phyloP scores from a whole-genome alignment of 1,140 invertebrate genomes.

The fruit fly (Drosophila melanogaster) region DNA sequence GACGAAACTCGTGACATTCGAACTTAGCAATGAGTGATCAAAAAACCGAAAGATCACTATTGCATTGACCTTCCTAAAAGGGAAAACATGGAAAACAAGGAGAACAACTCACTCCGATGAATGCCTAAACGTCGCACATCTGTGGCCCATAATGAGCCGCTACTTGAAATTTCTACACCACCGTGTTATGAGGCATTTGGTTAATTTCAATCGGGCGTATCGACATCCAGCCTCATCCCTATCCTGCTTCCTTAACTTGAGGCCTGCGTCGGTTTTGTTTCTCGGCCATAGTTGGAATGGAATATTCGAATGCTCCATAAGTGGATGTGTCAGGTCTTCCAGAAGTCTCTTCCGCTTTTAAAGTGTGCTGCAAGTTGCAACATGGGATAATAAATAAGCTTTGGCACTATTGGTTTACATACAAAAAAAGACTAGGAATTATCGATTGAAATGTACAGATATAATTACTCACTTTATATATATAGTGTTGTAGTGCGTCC shows the following conservation, averaged over 20 bases:
- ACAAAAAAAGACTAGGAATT: too few relatives aligned
- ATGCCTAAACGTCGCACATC: conserved; percentile 16
- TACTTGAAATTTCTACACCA: conserved; percentile 26
- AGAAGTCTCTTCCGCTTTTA: background rate
- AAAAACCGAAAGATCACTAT: conserved; percentile 11
- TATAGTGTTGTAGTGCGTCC: too few relatives aligned
- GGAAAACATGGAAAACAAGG: conserved; percentile 22
- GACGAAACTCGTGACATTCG: conserved; percentile 53
- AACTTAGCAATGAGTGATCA: conserved; percentile 72
- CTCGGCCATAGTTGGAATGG: background rate
- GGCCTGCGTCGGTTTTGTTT: background rate
- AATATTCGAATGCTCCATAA: conserved; percentile 18
- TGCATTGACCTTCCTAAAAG: conserved; percentile 49
- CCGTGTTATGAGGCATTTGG: conserved; percentile 24
- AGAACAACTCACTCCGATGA: conserved; percentile 9
- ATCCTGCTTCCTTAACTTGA: conserved; percentile 15
- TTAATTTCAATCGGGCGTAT: background rate
- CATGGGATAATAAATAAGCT: too few relatives aligned
- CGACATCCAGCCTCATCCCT: background rate
- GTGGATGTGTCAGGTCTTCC: background rate
- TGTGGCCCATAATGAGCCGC: conserved; percentile 49
- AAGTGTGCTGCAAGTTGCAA: conserved; percentile 3
- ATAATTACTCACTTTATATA: too few relatives aligned
- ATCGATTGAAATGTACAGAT: too few relatives aligned
- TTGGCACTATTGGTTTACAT: too few relatives aligned